These are phyloP conservation scores for Euphonia xanthogaster DNA, from an alignment of 2,797 vertebrate species.

Conservation along the genomic window DNA sequence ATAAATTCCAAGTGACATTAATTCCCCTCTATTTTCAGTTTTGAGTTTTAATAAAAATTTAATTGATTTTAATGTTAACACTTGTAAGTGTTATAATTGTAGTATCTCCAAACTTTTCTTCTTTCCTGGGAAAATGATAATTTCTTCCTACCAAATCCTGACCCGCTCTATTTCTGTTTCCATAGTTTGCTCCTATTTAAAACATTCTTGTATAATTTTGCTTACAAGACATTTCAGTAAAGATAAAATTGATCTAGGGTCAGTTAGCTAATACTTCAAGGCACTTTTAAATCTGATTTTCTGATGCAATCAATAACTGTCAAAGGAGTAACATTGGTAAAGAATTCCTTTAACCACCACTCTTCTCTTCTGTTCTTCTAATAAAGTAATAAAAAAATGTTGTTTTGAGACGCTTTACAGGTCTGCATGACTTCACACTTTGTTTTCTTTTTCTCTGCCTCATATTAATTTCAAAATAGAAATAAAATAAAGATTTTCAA, in stretches of 20 bases:
- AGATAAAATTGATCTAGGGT: background rate
- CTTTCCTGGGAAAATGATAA: background rate
- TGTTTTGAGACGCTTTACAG: background rate
- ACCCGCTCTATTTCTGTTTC: background rate
- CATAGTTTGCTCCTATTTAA: background rate
- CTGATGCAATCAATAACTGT: background rate
- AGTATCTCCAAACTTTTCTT: background rate
- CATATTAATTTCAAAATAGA: constrained; percentile 3
- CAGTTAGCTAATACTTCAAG: background rate
- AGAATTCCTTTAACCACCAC: background rate
- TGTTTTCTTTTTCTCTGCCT: background rate
- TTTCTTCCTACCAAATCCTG: background rate
- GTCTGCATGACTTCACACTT: background rate
- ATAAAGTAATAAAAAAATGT: background rate
- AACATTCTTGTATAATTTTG: background rate
- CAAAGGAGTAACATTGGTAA: background rate
- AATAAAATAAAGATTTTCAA: constrained; percentile 1
- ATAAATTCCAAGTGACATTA: background rate
- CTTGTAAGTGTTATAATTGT: background rate
- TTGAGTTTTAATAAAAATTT: background rate
- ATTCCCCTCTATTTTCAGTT: background rate
- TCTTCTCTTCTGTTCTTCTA: background rate
- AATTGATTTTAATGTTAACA: background rate
- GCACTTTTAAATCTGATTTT: background rate
- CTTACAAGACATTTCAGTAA: background rate